These are phyloP conservation scores for Hippocampus zosterae DNA, from an alignment of 2,113 vertebrate genomes.

Conservation along the genomic window DNA sequence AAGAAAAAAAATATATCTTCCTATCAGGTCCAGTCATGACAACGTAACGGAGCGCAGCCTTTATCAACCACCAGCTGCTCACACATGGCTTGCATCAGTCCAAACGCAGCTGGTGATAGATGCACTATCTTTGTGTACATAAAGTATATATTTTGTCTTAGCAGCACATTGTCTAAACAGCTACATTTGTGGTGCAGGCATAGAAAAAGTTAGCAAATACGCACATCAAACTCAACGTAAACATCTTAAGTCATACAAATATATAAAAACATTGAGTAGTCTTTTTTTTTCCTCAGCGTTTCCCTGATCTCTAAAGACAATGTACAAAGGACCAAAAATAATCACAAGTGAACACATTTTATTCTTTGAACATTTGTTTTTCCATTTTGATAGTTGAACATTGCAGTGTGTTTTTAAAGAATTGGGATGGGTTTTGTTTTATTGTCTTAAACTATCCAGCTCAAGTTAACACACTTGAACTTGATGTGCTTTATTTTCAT, in stretches of 20 bases:
- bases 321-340: slow-evolving; percentile 24
- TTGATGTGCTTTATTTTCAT: neutral
- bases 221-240: slow-evolving; percentile 6
- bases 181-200: slow-evolving; percentile 24
- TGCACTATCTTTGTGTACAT: slow-evolving; percentile 70
- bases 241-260: neutral
- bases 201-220: slow-evolving; percentile 29
- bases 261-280: neutral
- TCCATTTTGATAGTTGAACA: neutral
- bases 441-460: neutral
- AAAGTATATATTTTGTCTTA: slow-evolving; percentile 70
- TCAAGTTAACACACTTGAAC: neutral
- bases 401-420: neutral
- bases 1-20: slow-evolving; percentile 13
- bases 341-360: neutral
- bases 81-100: slow-evolving; percentile 27
- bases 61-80: slow-evolving; percentile 33
- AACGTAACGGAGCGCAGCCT: slow-evolving; percentile 21
- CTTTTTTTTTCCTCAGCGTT: neutral
- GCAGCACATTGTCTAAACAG: slow-evolving; percentile 32
- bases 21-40: slow-evolving; percentile 44
- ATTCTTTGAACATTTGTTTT: neutral
- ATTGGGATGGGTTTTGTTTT: neutral
- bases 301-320: neutral
- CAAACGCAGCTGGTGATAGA: slow-evolving; percentile 49